Conservation (phyloP, 1,140 invertebrate species). For the Battus philenor region DNA sequence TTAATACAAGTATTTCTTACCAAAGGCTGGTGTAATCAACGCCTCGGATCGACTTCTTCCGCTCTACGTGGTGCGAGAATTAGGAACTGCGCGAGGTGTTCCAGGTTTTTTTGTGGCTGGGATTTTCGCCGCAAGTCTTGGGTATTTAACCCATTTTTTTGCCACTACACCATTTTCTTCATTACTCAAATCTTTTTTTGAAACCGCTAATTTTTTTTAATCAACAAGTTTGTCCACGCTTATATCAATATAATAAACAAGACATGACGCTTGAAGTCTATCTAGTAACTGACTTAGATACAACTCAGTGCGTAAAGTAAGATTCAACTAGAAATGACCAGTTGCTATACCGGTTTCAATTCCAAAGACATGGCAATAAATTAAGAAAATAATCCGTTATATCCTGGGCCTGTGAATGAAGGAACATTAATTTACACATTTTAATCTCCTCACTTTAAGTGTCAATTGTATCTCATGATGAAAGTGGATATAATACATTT, state of each 20-base stretch:
- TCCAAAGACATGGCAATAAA: slow-evolving; percentile 11
- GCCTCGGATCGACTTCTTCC: slow-evolving; percentile 85
- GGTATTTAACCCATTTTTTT: slow-evolving; percentile 63
- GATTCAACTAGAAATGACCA: slow-evolving; percentile 55
- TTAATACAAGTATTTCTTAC: too few relatives aligned
- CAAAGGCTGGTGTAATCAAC: slow-evolving; percentile 76
- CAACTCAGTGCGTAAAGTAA: slow-evolving; percentile 32
- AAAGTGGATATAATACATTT: too few relatives aligned
- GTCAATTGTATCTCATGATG: too few relatives aligned
- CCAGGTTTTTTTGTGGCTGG: slow-evolving; percentile 94
- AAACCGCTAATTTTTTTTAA: slow-evolving; percentile 5
- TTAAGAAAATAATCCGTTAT: slow-evolving; percentile 1
- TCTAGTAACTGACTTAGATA: slow-evolving; percentile 36
- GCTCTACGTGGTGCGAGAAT: slow-evolving; percentile 86
- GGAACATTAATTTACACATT: too few relatives aligned
- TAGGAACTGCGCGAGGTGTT: slow-evolving; percentile 83
- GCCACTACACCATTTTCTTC: too few relatives aligned
- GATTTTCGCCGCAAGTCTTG: slow-evolving; percentile 82
- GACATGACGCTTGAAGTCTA: slow-evolving; percentile 28
- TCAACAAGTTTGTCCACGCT: too few relatives aligned
- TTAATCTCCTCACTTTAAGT: too few relatives aligned
- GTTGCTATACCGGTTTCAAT: slow-evolving; percentile 58
- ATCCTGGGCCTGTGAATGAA: too few relatives aligned
- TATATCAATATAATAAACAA: too few relatives aligned
- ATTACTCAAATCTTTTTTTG: too few relatives aligned